Percentiles rank a stretch among this genome's conserved stretches.
Evolutionary conservation across 2,888 invertebrate species (phyloP).

Genomic region (Tiphia femorata): DNA sequence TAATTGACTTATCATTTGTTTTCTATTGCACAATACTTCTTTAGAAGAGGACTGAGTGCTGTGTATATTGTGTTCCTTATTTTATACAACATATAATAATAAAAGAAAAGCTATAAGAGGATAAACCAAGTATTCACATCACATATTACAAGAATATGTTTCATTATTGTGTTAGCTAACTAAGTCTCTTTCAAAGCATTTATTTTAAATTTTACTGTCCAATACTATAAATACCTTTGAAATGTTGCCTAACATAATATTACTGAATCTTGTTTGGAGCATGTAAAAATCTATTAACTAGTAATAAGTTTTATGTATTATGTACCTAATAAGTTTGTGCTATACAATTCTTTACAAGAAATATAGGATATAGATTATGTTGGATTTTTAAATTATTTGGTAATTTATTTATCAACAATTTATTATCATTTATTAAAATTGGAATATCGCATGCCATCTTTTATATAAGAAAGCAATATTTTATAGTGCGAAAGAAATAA

Average conservation of each 20-base stretch:
- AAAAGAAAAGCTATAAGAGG: not conserved
- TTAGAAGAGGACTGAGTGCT: conserved; percentile 3
- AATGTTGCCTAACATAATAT: not conserved
- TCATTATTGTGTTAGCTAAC: conserved; percentile 16
- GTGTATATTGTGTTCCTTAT: conserved; percentile 6
- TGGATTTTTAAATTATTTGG: too few species aligned
- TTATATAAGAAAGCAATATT: too few species aligned
- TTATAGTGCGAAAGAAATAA: too few species aligned
- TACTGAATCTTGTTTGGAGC: not conserved
- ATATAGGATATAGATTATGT: too few species aligned
- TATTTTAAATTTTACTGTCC: conserved; percentile 5
- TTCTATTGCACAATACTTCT: conserved; percentile 16
- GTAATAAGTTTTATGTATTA: not conserved
- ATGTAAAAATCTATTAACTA: not conserved
- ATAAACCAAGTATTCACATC: conserved; percentile 4
- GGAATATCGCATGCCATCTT: too few species aligned
- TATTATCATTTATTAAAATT: too few species aligned
- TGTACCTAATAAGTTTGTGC: not conserved
- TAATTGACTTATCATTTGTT: conserved; percentile 2
- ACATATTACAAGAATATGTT: conserved; percentile 9
- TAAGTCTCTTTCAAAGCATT: conserved; percentile 21
- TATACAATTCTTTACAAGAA: not conserved
- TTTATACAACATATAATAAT: conserved; percentile 9
- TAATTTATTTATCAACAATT: too few species aligned
- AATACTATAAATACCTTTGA: not conserved